Evolutionary conservation across 2,888 invertebrate species (phyloP), one percentile per base, ranked within the genome.

Genomic region (Beris morrisii): DNA sequence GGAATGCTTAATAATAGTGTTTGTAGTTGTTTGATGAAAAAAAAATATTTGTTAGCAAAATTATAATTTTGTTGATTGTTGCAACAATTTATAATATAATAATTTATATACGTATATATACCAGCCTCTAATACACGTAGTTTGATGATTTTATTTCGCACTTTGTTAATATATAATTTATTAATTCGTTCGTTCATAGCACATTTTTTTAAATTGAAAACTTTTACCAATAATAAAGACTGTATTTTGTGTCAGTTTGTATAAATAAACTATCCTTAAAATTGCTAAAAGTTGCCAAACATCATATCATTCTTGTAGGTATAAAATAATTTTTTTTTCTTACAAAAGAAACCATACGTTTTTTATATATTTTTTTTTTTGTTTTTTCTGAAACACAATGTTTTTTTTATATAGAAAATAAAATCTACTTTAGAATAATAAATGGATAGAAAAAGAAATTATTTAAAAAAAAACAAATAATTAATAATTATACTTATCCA

Each of bases 401-500:
- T 58, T 57, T 61, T 58, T 45, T 48, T 44, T 48, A 6, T 13
- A 50, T 57, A 15, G n/a, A 55, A 57, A 57, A 57, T 28, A 32
- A 38, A 28, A 58, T 9, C 48, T 13, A 48, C 6, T 13, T 15
- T 48, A 6, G 48, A n/a, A 48, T 44, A 44, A 44, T 44, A 12
- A 12, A 44, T 44, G 44, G n/a, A n/a, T n/a, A 44, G n/a, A 38
- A 38, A 38, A 38, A 38, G 1, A 38, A 38, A 5, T 38, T 7
- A 38, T 5, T 38, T 38, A 38, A 38, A 38, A 38, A 11, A 12
- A 59, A 28, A 31, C 13, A 48, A 31, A 50, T 2, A 22, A 68
- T 48, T 72, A 72, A 69, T 82, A 83, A 73, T 80, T 83, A 69
- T 83, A 81, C 74, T 83, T 82, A 73, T 86, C 85, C 71, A 83